Conservation (phyloP, 2,888 invertebrate species). For the Plusia festucae region DNA sequence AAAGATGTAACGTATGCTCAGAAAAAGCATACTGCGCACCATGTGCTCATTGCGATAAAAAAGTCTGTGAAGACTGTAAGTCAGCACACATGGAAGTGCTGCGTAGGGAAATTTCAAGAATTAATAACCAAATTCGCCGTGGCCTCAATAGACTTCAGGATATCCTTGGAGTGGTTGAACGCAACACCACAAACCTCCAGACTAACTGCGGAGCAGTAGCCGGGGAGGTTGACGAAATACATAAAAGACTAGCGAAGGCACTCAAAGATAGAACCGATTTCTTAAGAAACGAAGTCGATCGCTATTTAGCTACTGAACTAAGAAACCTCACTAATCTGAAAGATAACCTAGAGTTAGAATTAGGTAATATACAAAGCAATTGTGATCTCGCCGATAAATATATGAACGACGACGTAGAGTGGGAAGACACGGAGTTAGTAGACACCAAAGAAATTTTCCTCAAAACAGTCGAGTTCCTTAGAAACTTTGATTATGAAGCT, state of each 20-base stretch:
- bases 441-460: constrained; percentile 98
- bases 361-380: constrained; percentile 98
- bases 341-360: constrained; percentile 98
- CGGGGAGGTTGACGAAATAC: constrained; percentile 98
- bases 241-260: constrained; percentile 95
- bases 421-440: constrained; percentile 97
- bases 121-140: constrained; percentile 96
- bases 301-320: constrained; percentile 96
- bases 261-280: constrained; percentile 97
- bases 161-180: constrained; percentile 94
- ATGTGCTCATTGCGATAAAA: constrained; percentile 99
- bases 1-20: constrained; percentile 97
- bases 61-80: constrained; percentile 98
- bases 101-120: constrained; percentile 96
- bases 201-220: constrained; percentile 96
- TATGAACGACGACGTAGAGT: constrained; percentile 96
- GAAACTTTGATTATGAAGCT: constrained; percentile 98
- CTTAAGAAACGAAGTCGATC: constrained; percentile 96
- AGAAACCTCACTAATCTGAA: constrained; percentile 95
- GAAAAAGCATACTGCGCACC: constrained; percentile 96
- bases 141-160: constrained; percentile 97
- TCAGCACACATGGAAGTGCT: constrained; percentile 98
- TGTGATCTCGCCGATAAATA: constrained; percentile 98
- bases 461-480: constrained; percentile 98
- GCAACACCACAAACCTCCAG: constrained; percentile 96